Conservation (phyloP, 2,113 vertebrate genomes). For the Hymenochirus boettgeri region DNA sequence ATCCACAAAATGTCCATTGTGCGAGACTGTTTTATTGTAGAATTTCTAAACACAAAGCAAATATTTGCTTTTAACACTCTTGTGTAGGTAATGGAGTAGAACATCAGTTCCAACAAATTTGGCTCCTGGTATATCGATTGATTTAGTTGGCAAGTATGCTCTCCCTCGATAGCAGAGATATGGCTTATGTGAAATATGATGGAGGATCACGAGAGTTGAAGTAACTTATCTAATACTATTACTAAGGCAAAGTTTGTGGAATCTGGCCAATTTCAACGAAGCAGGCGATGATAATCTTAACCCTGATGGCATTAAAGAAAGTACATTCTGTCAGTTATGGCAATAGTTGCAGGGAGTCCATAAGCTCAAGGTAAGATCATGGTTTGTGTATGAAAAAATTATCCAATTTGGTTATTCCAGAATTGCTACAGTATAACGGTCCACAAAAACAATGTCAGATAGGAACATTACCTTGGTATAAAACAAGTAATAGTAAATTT, state of each 20-base stretch:
- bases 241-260: constrained; percentile 50
- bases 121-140: constrained; percentile 4
- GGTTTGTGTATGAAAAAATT: too few species aligned
- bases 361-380: constrained; percentile 50
- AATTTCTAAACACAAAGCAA: too few species aligned
- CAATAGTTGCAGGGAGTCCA: constrained; percentile 59
- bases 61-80: too few species aligned
- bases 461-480: too few species aligned
- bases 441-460: too few species aligned
- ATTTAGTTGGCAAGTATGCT: constrained; percentile 47
- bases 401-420: too few species aligned
- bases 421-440: too few species aligned
- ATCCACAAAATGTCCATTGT: too few species aligned
- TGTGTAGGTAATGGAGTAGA: constrained; percentile 49
- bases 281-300: constrained; percentile 55
- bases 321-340: constrained; percentile 51
- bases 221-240: constrained; percentile 50
- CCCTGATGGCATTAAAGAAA: constrained; percentile 52
- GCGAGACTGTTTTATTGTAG: too few species aligned
- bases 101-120: constrained; percentile 49
- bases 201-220: constrained; percentile 50
- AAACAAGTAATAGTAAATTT: too few species aligned
- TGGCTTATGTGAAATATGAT: constrained; percentile 57
- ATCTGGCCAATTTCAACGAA: constrained; percentile 53
- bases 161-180: constrained; percentile 48